Base-by-base conservation (phyloP, 2,113 vertebrate species). In the Dipodomys stephensi region DNA sequence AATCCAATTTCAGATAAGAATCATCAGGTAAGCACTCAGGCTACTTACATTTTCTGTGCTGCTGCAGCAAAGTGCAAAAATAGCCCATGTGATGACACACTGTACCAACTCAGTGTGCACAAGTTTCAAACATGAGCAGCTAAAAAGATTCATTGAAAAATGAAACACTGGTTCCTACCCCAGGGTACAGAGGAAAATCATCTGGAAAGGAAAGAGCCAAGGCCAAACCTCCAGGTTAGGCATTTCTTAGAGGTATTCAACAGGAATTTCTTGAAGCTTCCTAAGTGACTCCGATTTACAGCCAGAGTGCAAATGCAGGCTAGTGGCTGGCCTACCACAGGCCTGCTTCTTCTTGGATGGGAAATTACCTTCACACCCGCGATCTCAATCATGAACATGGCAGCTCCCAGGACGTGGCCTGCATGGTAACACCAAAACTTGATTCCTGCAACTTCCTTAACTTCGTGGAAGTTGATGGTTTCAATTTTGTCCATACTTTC, bases 401-500 rank as follows among this genome's bases (percentile, higher is more conserved):
- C 99, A 1, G 99, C 99, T 90, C 99, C 99, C 84, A 99, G 98
- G 46, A 99, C 99, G 0, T 99, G 99, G 49, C 99, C 99, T 0
- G 99, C 99, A 0, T 99, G 99, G 96, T 99, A 99, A 96, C 99
- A 99, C 99, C 99, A 99, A 95, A 99, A 99, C 97, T 99, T 99
- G 97, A 99, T 99, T 46, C 99, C 99, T 4, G 99, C 99, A 93
- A 99, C 99, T 81, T 99, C 99, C 93, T 99, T 99, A 94, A 99
- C 99, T 97, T 99, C 99, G 4, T 99, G 99, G 96, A 99, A 99
- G 97, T 99, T 99, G 97, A 99, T 99, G 35, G 99, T 99, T 97
- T 99, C 99, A 4, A 99, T 99, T 97, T 99, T 99, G 94, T 99
- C 99, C 99, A 99, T 99, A 98, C 99, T 99, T 96, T 99, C 99